phyloP scores from a whole-genome alignment of 2,888 invertebrate species.

The Barypeithes pellucidus region DNA sequence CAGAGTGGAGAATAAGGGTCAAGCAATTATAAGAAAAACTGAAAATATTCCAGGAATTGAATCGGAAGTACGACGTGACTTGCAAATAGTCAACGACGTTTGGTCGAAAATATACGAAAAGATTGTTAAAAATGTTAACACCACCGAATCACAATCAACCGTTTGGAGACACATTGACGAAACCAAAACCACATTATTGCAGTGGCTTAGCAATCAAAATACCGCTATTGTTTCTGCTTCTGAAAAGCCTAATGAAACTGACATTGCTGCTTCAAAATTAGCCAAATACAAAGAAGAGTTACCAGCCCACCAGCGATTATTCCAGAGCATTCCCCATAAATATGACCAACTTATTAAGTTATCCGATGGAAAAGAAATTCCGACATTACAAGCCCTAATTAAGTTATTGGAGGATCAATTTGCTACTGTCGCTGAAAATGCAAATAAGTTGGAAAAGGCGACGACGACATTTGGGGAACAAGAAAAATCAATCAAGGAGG shows the following conservation, averaged over 20 bases:
- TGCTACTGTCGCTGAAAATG: conserved; percentile 80
- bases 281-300: conserved; percentile 90
- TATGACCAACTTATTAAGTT: conserved; percentile 85
- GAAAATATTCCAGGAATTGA: conserved; percentile 80
- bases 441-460: conserved; percentile 82
- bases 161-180: conserved; percentile 95
- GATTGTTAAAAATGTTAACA: conserved; percentile 83
- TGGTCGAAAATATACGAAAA: conserved; percentile 84
- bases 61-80: conserved; percentile 74
- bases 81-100: conserved; percentile 77
- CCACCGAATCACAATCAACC: conserved; percentile 90
- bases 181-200: conserved; percentile 85
- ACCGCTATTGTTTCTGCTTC: conserved; percentile 83
- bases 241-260: conserved; percentile 85
- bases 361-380: conserved; percentile 81
- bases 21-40: conserved; percentile 80
- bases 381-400: conserved; percentile 79
- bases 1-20: conserved; percentile 84
- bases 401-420: conserved; percentile 84
- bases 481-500: conserved; percentile 81
- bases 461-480: conserved; percentile 83
- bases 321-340: conserved; percentile 85
- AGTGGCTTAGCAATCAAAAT: conserved; percentile 89
- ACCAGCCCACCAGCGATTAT: conserved; percentile 83
- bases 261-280: conserved; percentile 84